Evolutionary conservation across 1,140 invertebrate genomes (phyloP), one percentile per base, ranked within the genome.

Genomic region (Caenorhabditis remanei): DNA sequence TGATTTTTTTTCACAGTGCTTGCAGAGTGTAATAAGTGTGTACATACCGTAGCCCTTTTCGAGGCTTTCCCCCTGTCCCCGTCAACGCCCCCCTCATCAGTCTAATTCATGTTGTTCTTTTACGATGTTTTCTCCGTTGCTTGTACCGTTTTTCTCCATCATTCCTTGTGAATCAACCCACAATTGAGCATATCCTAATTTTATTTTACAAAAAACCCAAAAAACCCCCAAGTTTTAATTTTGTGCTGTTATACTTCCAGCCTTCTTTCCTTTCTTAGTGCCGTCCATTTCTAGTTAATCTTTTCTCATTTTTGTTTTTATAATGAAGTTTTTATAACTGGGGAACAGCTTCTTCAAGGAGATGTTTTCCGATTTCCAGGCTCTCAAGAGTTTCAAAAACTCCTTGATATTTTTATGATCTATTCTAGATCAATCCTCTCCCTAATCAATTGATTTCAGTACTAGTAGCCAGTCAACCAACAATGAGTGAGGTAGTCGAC

Each of bases 401-500:
- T 63, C 21, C 40, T 2, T 21, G 3, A 40, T 63, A 63, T 32
- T 40, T 63, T 13, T 21, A 58, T 19, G 6, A 16, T 58, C 55
- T n/a, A n/a, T n/a, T n/a, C n/a, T 11, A 32, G 24, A 32, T 63
- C 24, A 40, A 6, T 21, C 13, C 3, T 32, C 9, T 32, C 14
- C 24, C 24, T 40, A 32, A 32, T 63, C 7, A 14, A 58, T 19
- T 16, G n/a, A 5, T 63, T 63, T 7, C 24, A 63, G 61, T 32
- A 63, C 6, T 24, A 32, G 21, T 40, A 9, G 9, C 21, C 8
- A 5, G 14, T 32, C 7, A 40, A 9, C n/a, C 8, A 63, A 46
- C 21, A 41, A 79, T 79, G 71, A 21, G 19, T n/a, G 71, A 79
- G 71, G n/a, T 79, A 9, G 21, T 79, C 71, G 71, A 79, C 9